Percentiles rank a stretch among this genome's conserved stretches.
Evolutionary conservation across 30 jellyfish, hydroid and myxozoan species (phyloP).

Genomic region (Aurelia aurita complex sp. Pacific): DNA sequence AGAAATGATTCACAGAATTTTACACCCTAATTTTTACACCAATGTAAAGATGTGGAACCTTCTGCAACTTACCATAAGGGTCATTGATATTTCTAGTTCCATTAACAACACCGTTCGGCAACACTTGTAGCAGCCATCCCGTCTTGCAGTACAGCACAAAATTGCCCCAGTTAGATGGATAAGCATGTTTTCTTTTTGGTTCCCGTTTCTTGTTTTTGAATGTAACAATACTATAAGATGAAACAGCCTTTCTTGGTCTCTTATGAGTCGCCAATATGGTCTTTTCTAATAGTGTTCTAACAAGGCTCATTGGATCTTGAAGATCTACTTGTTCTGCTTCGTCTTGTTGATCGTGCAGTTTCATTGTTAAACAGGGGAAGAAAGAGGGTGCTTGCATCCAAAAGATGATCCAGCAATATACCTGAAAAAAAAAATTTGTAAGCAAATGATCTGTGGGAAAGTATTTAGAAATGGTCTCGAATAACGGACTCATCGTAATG

Average conservation of each 20-base stretch:
- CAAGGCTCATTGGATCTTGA: neutral
- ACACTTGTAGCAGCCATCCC: constrained; percentile 65
- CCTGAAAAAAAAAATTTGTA: neutral
- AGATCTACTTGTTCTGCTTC: neutral
- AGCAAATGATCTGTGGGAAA: no score
- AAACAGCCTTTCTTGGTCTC: constrained; percentile 40
- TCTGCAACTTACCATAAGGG: constrained; percentile 13
- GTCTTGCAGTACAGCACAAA: constrained; percentile 55
- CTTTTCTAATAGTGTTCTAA: constrained; percentile 2
- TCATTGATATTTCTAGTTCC: constrained; percentile 54
- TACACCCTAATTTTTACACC: no score
- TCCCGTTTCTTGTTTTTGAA: constrained; percentile 7
- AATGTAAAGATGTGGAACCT: neutral
- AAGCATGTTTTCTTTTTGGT: constrained; percentile 8
- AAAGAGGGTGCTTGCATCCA: neutral
- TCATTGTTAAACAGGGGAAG: neutral
- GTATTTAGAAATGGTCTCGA: no score
- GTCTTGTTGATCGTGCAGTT: neutral
- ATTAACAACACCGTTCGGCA: constrained; percentile 62
- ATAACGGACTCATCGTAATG: no score
- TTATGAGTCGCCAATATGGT: constrained; percentile 11
- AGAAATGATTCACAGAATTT: no score
- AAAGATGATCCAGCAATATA: neutral
- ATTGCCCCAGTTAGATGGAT: constrained; percentile 69
- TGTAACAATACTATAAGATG: constrained; percentile 19